Base-by-base conservation (phyloP, 2,113 vertebrate genomes). In the Gobio gobio region DNA sequence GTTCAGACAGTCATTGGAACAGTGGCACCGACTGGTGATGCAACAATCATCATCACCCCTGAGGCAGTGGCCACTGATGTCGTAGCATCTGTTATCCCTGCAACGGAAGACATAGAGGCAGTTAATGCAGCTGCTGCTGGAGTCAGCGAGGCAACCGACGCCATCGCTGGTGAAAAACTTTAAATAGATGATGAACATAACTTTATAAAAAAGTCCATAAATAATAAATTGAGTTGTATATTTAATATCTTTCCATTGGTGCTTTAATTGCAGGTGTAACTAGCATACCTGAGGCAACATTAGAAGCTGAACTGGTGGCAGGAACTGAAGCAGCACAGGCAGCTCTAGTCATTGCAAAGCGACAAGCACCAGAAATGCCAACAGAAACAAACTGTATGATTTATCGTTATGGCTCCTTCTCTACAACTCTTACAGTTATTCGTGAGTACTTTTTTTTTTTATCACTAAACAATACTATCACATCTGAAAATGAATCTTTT, bases 331-430 rank as follows among this genome's bases (percentile, higher is more conserved):
- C 87, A 58, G 88, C 90, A 6, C 92, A 92, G 2, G 93, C 90
- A 51, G 78, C 92, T 0, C 84, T 97, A 20, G 79, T 93, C 14
- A 89, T 98, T 90, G 96, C 93, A 56, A 98, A 97, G 89, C 94
- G 97, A 86, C 96, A 98, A 86, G 96, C 91, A 0, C 92, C 95
- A 2, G 89, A 93, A 59, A 88, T 95, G 45, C 86, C 92, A 14
- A 88, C 70, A 3, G 89, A 91, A 13, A 84, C 89, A 40, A 93
- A 91, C 90, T 99, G 97, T 83, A 85, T 94, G 72, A 90, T 97
- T 10, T 97, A 97, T 92, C 96, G 97, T 88, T 98, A 98, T 0
- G 97, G 97, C 89, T 97, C 96, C 83, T 96, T 96, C 54, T 91
- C 95, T 85, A 94, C 95, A 29, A 88, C 93, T 33, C 89, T 98